A percentile compares a stretch with the other conserved stretches of the same genome.
These are phyloP conservation scores for Orchestia grillus DNA, from an alignment of 1,140 invertebrate species.

Conservation along the genomic window DNA sequence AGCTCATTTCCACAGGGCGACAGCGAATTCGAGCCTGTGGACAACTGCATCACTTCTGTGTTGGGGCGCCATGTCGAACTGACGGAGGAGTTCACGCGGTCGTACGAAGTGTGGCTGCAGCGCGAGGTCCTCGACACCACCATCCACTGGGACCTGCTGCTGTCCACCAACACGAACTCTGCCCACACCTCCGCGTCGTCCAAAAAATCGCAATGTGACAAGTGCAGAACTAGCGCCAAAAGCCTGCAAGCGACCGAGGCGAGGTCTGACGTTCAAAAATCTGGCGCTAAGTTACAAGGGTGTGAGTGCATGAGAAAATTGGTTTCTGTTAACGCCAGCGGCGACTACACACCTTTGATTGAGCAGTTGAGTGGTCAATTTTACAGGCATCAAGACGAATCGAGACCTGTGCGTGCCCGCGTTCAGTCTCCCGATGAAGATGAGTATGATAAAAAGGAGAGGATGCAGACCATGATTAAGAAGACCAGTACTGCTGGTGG, in stretches of 20 bases:
- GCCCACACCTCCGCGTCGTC: conserved; percentile 1
- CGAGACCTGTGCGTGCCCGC: background rate
- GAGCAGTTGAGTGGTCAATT: conserved; percentile 17
- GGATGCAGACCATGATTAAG: conserved; percentile 41
- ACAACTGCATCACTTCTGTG: conserved; percentile 87
- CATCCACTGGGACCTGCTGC: conserved; percentile 77
- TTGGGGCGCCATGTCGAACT: conserved; percentile 84
- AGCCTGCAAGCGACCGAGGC: background rate
- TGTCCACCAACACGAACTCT: conserved; percentile 68
- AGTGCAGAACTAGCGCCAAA: background rate
- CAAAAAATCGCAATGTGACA: background rate
- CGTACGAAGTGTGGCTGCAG: conserved; percentile 96
- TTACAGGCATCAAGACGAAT: background rate
- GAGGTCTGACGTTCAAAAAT: background rate
- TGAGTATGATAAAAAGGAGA: conserved; percentile 15
- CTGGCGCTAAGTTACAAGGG: background rate
- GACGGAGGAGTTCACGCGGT: conserved; percentile 94
- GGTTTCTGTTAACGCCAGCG: conserved; percentile 43
- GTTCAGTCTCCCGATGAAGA: conserved; percentile 27
- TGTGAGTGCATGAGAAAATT: conserved; percentile 33
- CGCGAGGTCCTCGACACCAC: conserved; percentile 92
- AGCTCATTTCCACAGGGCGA: conserved; percentile 70
- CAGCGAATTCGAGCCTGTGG: conserved; percentile 86
- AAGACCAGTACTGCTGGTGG: background rate
- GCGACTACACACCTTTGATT: conserved; percentile 44